Evolutionary conservation across 2,797 vertebrate genomes (phyloP), one percentile per base, ranked within the genome.

Genomic region (Acanthopagrus latus): DNA sequence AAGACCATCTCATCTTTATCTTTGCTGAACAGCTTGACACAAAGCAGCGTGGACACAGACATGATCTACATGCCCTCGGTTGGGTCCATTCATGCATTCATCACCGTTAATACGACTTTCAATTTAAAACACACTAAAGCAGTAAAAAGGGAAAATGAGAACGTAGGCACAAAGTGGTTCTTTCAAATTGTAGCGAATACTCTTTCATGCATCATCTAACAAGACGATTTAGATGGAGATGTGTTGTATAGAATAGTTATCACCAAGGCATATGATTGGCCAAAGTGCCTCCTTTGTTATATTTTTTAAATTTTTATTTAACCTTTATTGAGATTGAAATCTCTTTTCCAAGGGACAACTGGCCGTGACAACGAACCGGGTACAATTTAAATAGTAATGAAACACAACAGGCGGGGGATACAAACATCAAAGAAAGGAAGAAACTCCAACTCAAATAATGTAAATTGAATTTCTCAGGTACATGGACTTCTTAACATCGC

Each of bases 11-110:
- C 70, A 57, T 78, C 41, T 70, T 62, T 65, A 72, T 78, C 51
- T 79, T 74, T 73, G n/a, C 70, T 12, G 17, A 73, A 51, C 83
- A 87, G 72, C 64, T 71, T 80, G 64, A 74, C 60, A 60, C 64
- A 68, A 20, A 64, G 23, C 20, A 21, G 18, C 54, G 47, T 58
- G 62, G 58, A 74, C 63, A 64, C 12, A 64, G 50, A 73, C 67
- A 41, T 58, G 71, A 81, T 73, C 41, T 72, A 18, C 55, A 38
- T 64, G 64, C 41, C 18, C 72, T 60, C 23, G 54, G 48, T 57
- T 72, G 48, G 64, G 62, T 69, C 67, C 33, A 25, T 44, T 68
- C 23, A 58, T 55, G 21, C 27, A 52, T 56, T 43, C 65, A 38
- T 47, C 67, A 25, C 55, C 41, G 43, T 55, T 51, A 13, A 27